Evolutionary conservation across 2,888 invertebrate genomes (phyloP), one percentile per base, ranked within the genome.

Genomic region (Oconnorella tubifera): DNA sequence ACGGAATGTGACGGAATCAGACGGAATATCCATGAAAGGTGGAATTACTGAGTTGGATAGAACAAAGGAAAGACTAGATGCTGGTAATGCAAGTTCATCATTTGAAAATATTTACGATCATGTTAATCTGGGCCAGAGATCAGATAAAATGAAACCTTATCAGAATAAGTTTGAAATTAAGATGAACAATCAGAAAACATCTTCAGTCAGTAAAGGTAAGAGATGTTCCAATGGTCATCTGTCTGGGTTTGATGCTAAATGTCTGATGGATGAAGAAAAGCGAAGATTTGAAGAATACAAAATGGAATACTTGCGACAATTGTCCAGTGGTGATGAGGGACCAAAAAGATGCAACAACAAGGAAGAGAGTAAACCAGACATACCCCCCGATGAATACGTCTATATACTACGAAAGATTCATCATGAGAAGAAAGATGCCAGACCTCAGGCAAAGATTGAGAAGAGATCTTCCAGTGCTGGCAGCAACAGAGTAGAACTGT

Each of bases 231-330:
- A 19, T 40, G 40, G 40, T 14, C 40, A 19, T 19, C 19, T 40
- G 19, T 6, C 19, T 40, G 40, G 40, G 10, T 40, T 40, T 19
- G 67, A 68, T 60, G 70, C 70, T n/a, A 69, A 66, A 33, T 33
- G 53, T 10, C 58, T 70, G 23, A 66, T 70, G n/a, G 61, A 65
- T 19, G 70, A 70, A 50, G 70, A 70, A 40, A 62, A 59, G 48
- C 40, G 64, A 63, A 69, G 66, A 29, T 70, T 65, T 60, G 64
- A 53, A n/a, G 69, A 62, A n/a, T 70, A 70, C 61, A 70, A 70
- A 51, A 19, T 57, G 3, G 64, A 64, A 33, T 66, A 65, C 33
- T 32, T 33, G 31, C 59, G 66, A 10, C 33, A 53, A 19, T 25
- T 23, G 6, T 66, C 66, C 3, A 62, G 66, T 33, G 29, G 33